phyloP scores from a whole-genome alignment of 2,797 vertebrate genomes.

The Takifugu ocellatus region DNA sequence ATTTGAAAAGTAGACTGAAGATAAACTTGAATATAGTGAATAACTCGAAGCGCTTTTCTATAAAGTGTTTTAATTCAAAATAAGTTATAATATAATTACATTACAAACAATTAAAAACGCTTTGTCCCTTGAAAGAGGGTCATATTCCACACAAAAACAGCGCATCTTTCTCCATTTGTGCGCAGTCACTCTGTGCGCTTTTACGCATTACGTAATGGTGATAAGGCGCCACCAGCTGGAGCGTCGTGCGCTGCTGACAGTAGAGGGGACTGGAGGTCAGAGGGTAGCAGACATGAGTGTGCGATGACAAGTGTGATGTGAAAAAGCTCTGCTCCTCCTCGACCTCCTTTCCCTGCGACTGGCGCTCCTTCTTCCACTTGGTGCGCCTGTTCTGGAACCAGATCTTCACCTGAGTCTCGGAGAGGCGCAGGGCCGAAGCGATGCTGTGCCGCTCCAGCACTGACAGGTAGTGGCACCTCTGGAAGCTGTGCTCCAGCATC shows the following conservation, averaged over 20 bases:
- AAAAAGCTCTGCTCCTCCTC: constrained; percentile 16
- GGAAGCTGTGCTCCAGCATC: constrained; percentile 74
- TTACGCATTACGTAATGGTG: constrained; percentile 23
- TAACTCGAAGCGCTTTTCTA: no score
- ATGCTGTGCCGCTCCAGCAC: constrained; percentile 73
- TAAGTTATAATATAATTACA: constrained; percentile 51
- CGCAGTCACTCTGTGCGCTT: neutral
- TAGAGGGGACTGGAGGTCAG: constrained; percentile 17
- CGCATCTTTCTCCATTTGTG: neutral
- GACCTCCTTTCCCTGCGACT: constrained; percentile 32
- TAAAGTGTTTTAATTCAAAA: constrained; percentile 18
- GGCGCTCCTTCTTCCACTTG: constrained; percentile 79
- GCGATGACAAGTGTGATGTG: neutral
- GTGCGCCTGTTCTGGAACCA: constrained; percentile 83
- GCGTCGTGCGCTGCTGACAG: constrained; percentile 26
- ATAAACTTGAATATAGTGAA: no score
- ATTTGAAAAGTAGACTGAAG: no score
- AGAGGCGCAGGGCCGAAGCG: constrained; percentile 64
- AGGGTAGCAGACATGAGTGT: constrained; percentile 3
- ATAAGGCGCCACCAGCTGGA: constrained; percentile 27
- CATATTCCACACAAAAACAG: neutral
- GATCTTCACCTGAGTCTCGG: constrained; percentile 81
- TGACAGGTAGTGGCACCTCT: constrained; percentile 73
- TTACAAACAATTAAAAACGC: constrained; percentile 16
- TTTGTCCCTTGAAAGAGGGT: neutral